Base-by-base conservation (phyloP, 2,888 invertebrate species). In the Plebejus argus region DNA sequence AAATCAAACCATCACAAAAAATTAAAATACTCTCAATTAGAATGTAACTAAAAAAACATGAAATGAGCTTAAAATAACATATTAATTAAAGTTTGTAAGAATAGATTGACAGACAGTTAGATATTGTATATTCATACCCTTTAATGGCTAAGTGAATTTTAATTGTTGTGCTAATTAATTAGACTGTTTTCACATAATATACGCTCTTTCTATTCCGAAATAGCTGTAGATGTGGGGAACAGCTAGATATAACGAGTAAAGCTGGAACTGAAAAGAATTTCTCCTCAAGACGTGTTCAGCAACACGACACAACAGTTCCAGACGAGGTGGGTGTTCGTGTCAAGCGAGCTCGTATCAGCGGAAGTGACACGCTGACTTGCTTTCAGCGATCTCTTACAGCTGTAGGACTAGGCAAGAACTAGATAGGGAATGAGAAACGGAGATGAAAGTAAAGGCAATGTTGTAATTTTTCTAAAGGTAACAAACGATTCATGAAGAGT, bases 291-390 rank as follows among this genome's bases (percentile, higher is more conserved):
- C 49, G 74, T 74, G 39, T 72, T 72, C 74, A 74, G 49, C 74
- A 45, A 20, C 53, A 74, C 49, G 74, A 77, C 78, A 76, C 12
- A 76, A 39, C 72, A 70, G 45, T 76, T 71, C 71, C 78, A 78
- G 79, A 80, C 81, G 79, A 81, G 78, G 80, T 80, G 80, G 79
- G 80, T 82, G 82, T 79, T 82, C 82, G 82, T 83, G 83, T 82
- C 82, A 81, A 81, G 82, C 77, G 80, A 82, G 79, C 82, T 82
- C 80, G 79, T 81, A 82, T 83, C 84, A 80, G 72, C 85, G 86
- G 86, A 86, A 85, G 84, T 85, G 81, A 80, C 84, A 82, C 82
- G 81, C 83, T 82, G 83, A 82, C 84, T 85, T 80, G 85, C 86
- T 85, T 84, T 83, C 84, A 86, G 83, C 83, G 82, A 83, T 84